Conservation (phyloP, 2,888 invertebrate genomes). For the Stratiomys singularior region DNA sequence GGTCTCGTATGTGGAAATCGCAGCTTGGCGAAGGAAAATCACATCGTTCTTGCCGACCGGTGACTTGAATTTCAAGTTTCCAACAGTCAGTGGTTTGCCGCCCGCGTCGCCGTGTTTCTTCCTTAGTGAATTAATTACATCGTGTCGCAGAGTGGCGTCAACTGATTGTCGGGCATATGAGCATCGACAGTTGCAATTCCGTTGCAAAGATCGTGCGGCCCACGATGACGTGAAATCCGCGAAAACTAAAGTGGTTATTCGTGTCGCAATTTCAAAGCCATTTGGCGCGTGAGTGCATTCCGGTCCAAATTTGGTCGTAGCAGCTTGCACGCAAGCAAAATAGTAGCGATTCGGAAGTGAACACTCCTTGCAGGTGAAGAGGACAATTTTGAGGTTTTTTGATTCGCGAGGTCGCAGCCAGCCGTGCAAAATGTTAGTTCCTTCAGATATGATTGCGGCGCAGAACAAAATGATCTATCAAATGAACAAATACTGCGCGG, state of each 20-base stretch:
- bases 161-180: conserved; percentile 9
- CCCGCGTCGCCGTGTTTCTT: conserved; percentile 42
- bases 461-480: conserved; percentile 96
- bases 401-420: background rate
- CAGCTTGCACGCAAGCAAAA: no score
- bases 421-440: conserved; percentile 80
- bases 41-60: background rate
- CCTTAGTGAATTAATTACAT: conserved; percentile 17
- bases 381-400: background rate
- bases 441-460: conserved; percentile 93
- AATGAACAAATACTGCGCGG: conserved; percentile 93
- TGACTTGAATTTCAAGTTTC: conserved; percentile 48
- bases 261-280: background rate
- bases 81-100: conserved; percentile 52
- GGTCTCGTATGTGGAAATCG: background rate
- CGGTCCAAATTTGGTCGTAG: no score
- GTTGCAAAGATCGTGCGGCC: conserved; percentile 24
- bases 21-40: conserved; percentile 6
- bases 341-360: no score
- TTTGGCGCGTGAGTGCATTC: conserved; percentile 8
- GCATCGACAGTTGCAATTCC: conserved; percentile 19
- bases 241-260: background rate
- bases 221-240: conserved; percentile 16
- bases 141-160: conserved; percentile 35
- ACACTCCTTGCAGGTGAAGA: no score